Base-by-base conservation (phyloP, 2,888 invertebrate genomes). In the Ganaspis brasiliensis region DNA sequence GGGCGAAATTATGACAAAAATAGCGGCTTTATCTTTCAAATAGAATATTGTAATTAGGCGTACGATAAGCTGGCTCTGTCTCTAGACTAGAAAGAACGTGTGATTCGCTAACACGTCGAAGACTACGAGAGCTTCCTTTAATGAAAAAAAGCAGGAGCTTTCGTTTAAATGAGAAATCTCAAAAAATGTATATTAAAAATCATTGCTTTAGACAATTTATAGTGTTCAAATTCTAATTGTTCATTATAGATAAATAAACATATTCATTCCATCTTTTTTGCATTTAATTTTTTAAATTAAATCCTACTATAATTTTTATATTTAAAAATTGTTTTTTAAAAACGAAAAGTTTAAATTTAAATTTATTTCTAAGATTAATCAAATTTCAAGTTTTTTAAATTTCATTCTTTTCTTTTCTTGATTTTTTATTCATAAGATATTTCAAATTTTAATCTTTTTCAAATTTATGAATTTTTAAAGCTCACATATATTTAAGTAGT, bases 31-130 rank as follows among this genome's bases (percentile, higher is more conserved):
- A 40, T 24, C 40, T 40, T 63, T 14, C 21, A 1, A 67, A 67
- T 16, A 24, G 37, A 40, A 67, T 67, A 67, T 67, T 67, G 63
- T 37, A 63, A 61, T 9, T 37, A 61, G 35, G 35, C 35, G 61
- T 61, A 61, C 37, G 6, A 35, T 67, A 67, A 45, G 67, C 59
- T 67, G 71, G 67, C 57, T 61, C 45, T 73, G 86, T 86, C 86
- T 87, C 87, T 88, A 87, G 90, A 90, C 89, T 90, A 90, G 90
- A 90, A 89, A 86, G 86, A 86, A 82, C 86, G 85, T 82, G 85
- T 77, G 82, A 81, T 81, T 74, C 57, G 73, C 12, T 24, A 78
- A 72, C 82, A 79, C 86, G 83, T 81, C 73, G 71, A 45, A 80
- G 67, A 82, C 83, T 81, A 63, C 56, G 70, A 75, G 72, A 74